phyloP scores from a whole-genome alignment of 2,113 vertebrate genomes.

The Centropus bengalensis region DNA sequence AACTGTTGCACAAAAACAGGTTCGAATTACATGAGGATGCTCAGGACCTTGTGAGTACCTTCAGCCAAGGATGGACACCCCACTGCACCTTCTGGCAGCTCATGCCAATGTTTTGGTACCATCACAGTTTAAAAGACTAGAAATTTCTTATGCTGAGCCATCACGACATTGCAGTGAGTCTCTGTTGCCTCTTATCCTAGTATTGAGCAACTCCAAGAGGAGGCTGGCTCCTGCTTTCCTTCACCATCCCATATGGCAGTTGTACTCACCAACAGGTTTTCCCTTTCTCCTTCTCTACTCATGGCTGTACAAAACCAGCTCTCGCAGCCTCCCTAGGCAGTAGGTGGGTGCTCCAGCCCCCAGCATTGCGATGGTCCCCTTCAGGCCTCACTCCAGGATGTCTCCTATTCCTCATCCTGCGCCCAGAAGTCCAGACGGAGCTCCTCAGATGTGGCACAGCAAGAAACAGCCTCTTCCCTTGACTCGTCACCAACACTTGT shows the following conservation, averaged over 20 bases:
- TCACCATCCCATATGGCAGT: neutral
- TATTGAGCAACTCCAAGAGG: neutral
- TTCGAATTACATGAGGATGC: neutral
- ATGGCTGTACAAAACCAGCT: neutral
- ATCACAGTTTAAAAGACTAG: neutral
- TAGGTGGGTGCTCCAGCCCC: neutral
- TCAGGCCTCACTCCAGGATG: rapidly evolving
- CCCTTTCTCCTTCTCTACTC: neutral
- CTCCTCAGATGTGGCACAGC: neutral
- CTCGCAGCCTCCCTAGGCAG: neutral
- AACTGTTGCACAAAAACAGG: neutral
- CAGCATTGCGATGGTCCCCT: neutral
- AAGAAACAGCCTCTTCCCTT: neutral
- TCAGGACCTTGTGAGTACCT: neutral
- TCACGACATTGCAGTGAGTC: neutral
- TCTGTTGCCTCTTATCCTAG: neutral
- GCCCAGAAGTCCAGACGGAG: neutral
- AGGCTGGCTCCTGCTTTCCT: neutral
- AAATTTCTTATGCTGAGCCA: neutral
- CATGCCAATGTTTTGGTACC: neutral
- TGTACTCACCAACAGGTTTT: neutral
- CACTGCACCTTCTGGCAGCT: neutral
- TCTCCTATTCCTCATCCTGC: neutral
- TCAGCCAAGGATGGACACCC: neutral
- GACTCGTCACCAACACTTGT: neutral